phyloP scores from a whole-genome alignment of 1,140 invertebrate genomes.

The Hycleus cichorii region DNA sequence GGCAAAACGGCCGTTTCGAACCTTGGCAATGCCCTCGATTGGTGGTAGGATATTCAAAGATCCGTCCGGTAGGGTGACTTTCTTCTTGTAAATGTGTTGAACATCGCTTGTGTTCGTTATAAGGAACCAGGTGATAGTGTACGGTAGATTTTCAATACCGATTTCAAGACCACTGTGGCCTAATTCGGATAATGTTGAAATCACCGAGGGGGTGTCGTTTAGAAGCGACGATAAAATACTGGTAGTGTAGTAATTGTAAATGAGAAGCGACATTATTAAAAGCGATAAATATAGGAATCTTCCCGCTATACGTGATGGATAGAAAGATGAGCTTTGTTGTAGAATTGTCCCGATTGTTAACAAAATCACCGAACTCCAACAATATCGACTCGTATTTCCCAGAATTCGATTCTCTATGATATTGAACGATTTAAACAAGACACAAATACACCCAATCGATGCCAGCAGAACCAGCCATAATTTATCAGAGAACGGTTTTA shows the following conservation, averaged over 20 bases:
- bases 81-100: constrained; percentile 11
- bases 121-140: constrained; percentile 24
- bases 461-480: constrained; percentile 19
- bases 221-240: constrained; percentile 38
- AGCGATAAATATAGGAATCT: constrained; percentile 34
- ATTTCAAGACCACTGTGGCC: constrained; percentile 27
- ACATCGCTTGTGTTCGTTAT: constrained; percentile 14
- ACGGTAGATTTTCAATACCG: constrained; percentile 26
- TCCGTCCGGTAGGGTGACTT: background rate
- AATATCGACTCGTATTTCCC: constrained; percentile 3
- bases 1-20: constrained; percentile 36
- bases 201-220: constrained; percentile 24
- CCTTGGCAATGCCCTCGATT: constrained; percentile 19
- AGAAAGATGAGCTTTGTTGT: constrained; percentile 26
- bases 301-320: constrained; percentile 26
- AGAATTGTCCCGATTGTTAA: constrained; percentile 18
- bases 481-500: constrained; percentile 24
- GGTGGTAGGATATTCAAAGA: constrained; percentile 2
- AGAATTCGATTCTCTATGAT: constrained; percentile 13
- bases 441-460: constrained; percentile 9
- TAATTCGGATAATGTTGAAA: constrained; percentile 27
- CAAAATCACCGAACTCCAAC: constrained; percentile 16
- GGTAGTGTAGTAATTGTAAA: constrained; percentile 41
- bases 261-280: constrained; percentile 32
- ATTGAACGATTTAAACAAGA: constrained; percentile 19